Percentiles rank a stretch among this genome's conserved stretches.
Evolutionary conservation across 2,797 vertebrate genomes (phyloP).

Genomic region (Limosa lapponica): DNA sequence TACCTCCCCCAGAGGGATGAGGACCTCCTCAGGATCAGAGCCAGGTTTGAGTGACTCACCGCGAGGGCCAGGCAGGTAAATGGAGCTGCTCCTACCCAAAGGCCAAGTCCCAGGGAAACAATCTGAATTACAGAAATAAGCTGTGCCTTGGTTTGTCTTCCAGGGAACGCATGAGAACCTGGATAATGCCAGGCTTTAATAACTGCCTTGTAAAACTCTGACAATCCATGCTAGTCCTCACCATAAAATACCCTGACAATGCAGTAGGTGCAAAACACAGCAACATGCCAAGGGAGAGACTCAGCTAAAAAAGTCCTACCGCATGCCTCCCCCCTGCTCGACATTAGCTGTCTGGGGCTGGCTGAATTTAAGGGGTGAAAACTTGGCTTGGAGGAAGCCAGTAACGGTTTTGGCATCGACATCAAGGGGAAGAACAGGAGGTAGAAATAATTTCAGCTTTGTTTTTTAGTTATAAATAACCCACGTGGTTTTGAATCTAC

Average conservation of each 20-base stretch:
- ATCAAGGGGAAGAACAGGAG: background rate
- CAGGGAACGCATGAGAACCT: background rate
- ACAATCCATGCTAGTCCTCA: background rate
- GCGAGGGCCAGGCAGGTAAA: background rate
- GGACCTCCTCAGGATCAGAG: background rate
- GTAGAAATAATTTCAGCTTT: conserved; percentile 17
- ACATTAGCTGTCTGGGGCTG: background rate
- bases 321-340: background rate
- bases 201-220: background rate
- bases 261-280: background rate
- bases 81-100: background rate
- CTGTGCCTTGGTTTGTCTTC: background rate
- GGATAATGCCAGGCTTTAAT: background rate
- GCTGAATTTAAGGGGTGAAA: conserved; percentile 10
- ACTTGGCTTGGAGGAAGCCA: conserved; percentile 3
- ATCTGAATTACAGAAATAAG: background rate
- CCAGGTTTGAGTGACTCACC: background rate
- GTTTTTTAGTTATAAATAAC: conserved; percentile 16
- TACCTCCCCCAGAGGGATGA: background rate
- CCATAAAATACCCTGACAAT: background rate
- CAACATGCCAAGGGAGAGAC: background rate
- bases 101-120: background rate
- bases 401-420: background rate
- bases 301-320: background rate
- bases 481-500: background rate